These are phyloP conservation scores for Sarcophaga peregrina DNA, from an alignment of 1,140 invertebrate genomes.

Conservation along the genomic window DNA sequence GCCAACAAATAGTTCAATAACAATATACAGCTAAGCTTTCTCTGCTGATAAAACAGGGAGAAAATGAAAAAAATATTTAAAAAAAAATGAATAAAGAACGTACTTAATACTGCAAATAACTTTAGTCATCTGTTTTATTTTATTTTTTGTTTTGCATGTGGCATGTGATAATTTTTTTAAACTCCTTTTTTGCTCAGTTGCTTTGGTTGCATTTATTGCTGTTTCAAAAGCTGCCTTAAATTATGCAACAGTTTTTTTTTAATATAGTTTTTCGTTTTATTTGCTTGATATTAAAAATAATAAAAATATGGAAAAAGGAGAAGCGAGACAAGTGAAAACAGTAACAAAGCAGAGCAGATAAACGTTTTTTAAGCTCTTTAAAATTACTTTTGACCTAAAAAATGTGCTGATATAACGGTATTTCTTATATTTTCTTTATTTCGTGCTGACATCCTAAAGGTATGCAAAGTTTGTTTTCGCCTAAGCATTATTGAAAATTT, in stretches of 20 bases:
- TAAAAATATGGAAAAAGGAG: background rate
- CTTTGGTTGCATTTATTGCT: background rate
- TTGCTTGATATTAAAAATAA: background rate
- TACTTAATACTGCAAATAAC: too few relatives aligned
- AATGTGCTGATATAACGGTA: background rate
- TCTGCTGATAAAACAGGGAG: background rate
- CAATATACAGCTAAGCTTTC: background rate
- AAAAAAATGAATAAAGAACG: too few relatives aligned
- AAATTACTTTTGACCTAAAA: slow-evolving; percentile 18
- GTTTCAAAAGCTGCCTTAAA: background rate
- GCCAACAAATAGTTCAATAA: slow-evolving; percentile 11
- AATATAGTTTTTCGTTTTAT: background rate
- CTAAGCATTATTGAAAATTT: too few relatives aligned
- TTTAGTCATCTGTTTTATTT: too few relatives aligned
- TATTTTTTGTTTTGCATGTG: too few relatives aligned
- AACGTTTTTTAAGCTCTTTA: slow-evolving; percentile 26
- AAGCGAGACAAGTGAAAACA: background rate
- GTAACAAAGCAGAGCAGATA: background rate
- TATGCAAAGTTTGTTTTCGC: background rate
- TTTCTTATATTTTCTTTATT: background rate
- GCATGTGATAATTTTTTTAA: too few relatives aligned
- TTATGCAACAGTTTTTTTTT: slow-evolving; percentile 22
- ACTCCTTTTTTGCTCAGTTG: too few relatives aligned
- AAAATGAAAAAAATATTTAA: too few relatives aligned
- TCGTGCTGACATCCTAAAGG: background rate